phyloP scores from a whole-genome alignment of 1,140 invertebrate species.

The Pinna nobilis region DNA sequence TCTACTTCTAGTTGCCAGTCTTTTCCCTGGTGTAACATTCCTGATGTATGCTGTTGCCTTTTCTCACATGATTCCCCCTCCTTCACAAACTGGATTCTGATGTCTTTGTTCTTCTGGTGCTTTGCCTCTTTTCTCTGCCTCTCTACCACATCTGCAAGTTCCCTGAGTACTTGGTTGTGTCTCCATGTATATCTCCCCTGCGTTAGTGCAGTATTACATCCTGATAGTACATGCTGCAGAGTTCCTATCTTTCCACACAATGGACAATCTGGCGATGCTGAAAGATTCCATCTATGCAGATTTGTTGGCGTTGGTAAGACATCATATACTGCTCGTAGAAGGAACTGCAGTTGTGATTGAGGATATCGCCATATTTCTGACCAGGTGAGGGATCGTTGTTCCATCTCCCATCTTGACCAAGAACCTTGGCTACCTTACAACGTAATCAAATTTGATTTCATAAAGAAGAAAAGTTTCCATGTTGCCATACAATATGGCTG shows the following conservation, averaged over 20 bases:
- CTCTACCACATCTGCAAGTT: neutral
- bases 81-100: neutral
- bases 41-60: too few relatives aligned
- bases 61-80: neutral
- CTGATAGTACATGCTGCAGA: neutral
- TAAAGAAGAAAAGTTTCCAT: too few relatives aligned
- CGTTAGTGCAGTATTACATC: neutral
- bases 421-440: conserved; percentile 14
- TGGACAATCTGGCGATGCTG: neutral
- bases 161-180: neutral
- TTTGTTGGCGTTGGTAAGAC: neutral
- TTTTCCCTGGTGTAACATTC: neutral
- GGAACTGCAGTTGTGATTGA: neutral
- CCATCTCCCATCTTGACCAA: conserved; percentile 7
- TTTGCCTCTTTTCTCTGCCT: neutral
- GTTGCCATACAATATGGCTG: too few relatives aligned
- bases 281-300: neutral
- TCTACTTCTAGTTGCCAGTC: neutral
- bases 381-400: conserved; percentile 16
- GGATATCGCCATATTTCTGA: conserved; percentile 20
- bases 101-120: neutral
- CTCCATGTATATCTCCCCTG: neutral
- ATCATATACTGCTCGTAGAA: conserved; percentile 2
- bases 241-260: conserved; percentile 1
- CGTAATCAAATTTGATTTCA: too few relatives aligned